Base-by-base conservation (phyloP, 2,888 invertebrate genomes). In the Smittia aterrima region DNA sequence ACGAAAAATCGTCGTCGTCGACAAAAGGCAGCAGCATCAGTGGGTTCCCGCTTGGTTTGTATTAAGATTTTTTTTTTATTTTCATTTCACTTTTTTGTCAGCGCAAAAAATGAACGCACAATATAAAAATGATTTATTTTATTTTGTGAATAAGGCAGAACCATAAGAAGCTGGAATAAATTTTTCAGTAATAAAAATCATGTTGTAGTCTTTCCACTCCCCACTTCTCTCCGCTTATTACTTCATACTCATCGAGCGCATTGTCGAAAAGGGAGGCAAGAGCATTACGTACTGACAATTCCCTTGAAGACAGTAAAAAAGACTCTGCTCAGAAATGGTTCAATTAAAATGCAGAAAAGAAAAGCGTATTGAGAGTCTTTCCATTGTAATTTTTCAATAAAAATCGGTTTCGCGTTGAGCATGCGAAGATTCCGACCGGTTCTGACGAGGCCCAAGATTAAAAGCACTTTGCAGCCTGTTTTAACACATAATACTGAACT, bases 111-210 rank as follows among this genome's bases (percentile, higher is more conserved):
- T 3, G 16, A 47, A 47, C 47, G 47, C 47, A 47, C 47, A 47
- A 47, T 47, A 47, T 47, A 47, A 47, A 47, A 47, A 47, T 47
- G 47, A 47, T 47, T 47, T 47, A 47, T 47, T 47, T 47, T n/a
- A 16, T 47, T n/a, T 47, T 47, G 16, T 47, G 47, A 47, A 47
- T 47, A 47, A 47, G 47, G 32, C 47, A 47, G 47, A 16, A 47
- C 47, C 47, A 47, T 47, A 47, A 47, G 47, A 47, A 47, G 47
- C 47, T 47, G 16, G 47, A 47, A 47, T 47, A 47, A 47, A 47
- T 47, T 47, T 47, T 47, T 47, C 47, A 47, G 47, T 16, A 47
- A 47, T 47, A 47, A 47, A 47, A 47, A 47, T 47, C 47, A 47
- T 47, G 47, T 47, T 47, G 47, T 47, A n/a, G 47, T n/a, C 11